Conservation (phyloP, 2,113 vertebrate species). For the Pteropus alecto region DNA sequence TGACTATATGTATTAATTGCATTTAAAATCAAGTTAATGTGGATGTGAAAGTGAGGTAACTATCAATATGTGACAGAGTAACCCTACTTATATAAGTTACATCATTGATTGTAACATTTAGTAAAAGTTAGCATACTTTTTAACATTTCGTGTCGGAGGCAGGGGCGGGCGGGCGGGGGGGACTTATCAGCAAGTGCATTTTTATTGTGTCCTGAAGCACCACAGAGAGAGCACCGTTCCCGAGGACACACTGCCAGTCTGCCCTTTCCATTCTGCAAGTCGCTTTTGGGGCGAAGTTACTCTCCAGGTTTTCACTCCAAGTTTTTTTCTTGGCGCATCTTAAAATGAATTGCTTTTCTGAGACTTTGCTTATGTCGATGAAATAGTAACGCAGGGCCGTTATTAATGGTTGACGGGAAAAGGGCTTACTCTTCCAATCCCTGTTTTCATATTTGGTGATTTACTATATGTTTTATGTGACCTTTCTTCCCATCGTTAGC, state of each 20-base stretch:
- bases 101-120: slow-evolving; percentile 91
- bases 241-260: neutral
- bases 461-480: slow-evolving; percentile 67
- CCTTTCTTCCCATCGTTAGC: slow-evolving; percentile 53
- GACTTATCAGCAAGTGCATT: slow-evolving; percentile 76
- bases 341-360: slow-evolving; percentile 74
- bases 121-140: slow-evolving; percentile 88
- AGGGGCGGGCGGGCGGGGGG: neutral
- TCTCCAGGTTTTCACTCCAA: slow-evolving; percentile 60
- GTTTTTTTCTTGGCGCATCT: slow-evolving; percentile 39
- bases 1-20: slow-evolving; percentile 99
- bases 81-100: slow-evolving; percentile 88
- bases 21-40: slow-evolving; percentile 99
- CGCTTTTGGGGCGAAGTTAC: slow-evolving; percentile 46
- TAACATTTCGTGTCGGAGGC: slow-evolving; percentile 70
- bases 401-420: slow-evolving; percentile 80
- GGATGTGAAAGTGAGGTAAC: slow-evolving; percentile 97
- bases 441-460: slow-evolving; percentile 70
- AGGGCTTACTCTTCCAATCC: slow-evolving; percentile 73
- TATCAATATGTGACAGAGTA: slow-evolving; percentile 96
- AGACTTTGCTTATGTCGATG: slow-evolving; percentile 70
- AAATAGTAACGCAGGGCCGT: slow-evolving; percentile 63
- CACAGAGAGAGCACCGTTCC: neutral
- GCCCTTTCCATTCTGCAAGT: slow-evolving; percentile 51
- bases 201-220: slow-evolving; percentile 71